phyloP scores from a whole-genome alignment of 2,113 vertebrate species.

The rat (Rattus norvegicus) region DNA sequence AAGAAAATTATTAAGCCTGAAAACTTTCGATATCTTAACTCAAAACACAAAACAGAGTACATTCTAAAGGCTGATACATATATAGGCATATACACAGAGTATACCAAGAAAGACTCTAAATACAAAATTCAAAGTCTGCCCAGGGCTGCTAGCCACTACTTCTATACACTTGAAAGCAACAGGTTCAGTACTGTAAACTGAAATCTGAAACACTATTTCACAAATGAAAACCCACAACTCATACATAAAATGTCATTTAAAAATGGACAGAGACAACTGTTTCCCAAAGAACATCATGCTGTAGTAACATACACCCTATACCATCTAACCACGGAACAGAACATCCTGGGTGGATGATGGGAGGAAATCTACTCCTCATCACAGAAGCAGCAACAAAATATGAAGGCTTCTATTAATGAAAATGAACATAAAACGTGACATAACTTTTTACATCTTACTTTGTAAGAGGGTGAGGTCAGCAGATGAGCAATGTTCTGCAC shows the following conservation, averaged over 20 bases:
- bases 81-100: background rate
- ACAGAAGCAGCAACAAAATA: conserved; percentile 54
- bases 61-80: conserved; percentile 28
- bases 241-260: background rate
- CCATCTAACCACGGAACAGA: background rate
- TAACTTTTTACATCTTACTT: conserved; percentile 87
- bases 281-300: background rate
- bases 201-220: conserved; percentile 30
- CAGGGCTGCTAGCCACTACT: background rate
- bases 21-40: conserved; percentile 45
- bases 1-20: conserved; percentile 34
- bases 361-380: conserved; percentile 9
- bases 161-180: background rate
- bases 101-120: conserved; percentile 46
- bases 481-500: conserved; percentile 98
- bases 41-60: conserved; percentile 55
- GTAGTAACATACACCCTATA: background rate
- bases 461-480: conserved; percentile 95
- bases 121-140: conserved; percentile 5
- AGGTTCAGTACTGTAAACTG: background rate
- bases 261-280: background rate
- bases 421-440: conserved; percentile 20
- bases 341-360: background rate
- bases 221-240: conserved; percentile 24
- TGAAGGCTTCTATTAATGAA: conserved; percentile 33